Evolutionary conservation across 2,797 vertebrate species (phyloP).

Genomic region (Cossypha polioptera): DNA sequence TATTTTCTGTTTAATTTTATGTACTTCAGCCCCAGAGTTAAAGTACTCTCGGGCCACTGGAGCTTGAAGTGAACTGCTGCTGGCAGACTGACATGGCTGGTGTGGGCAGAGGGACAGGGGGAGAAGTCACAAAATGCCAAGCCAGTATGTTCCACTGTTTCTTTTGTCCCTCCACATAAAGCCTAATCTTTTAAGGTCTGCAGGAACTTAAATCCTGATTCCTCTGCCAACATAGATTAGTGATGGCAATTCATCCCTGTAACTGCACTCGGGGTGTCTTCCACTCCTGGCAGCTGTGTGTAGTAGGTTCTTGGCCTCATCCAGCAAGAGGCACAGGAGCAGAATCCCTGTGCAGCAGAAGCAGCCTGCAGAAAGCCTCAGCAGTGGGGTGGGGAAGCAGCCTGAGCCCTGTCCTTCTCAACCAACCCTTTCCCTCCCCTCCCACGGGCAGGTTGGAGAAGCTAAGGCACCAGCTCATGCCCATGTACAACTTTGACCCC

Average conservation of each 20-base stretch:
- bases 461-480: constrained; percentile 96
- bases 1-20: neutral
- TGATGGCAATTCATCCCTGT: neutral
- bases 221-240: constrained; percentile 21
- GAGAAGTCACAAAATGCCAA: neutral
- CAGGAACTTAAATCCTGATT: constrained; percentile 2
- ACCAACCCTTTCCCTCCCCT: neutral
- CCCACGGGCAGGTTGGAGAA: constrained; percentile 87
- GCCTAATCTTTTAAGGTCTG: neutral
- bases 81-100: neutral
- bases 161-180: neutral
- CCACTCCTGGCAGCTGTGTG: neutral
- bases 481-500: constrained; percentile 99
- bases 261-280: neutral
- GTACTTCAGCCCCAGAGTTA: neutral
- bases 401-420: neutral
- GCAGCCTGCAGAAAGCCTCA: neutral
- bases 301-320: neutral
- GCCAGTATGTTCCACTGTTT: neutral
- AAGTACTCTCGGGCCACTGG: neutral
- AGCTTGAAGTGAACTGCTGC: neutral
- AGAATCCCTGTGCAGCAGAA: neutral
- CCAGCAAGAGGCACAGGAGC: neutral
- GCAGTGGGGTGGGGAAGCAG: neutral
- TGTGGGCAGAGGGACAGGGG: neutral